Base-by-base conservation (phyloP, 2,113 vertebrate genomes). In the Andinoacara biseriatus region DNA sequence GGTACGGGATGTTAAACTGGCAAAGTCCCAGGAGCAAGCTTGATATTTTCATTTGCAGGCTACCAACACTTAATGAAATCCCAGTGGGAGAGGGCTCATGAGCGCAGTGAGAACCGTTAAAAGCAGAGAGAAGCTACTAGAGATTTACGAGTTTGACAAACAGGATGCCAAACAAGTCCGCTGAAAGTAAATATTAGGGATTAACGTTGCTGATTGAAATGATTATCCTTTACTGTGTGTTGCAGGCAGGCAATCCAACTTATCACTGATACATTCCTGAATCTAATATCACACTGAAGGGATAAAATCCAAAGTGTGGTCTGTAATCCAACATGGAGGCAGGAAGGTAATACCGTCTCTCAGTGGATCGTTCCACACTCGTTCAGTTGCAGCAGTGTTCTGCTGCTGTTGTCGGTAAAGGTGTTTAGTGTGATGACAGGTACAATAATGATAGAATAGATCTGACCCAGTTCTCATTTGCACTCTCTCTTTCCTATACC, bases 381-480 rank as follows among this genome's bases (percentile, higher is more conserved):
- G 78, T 78, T 74, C 80, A 58, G 60, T 20, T 31, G 46, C 61
- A 57, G 59, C 15, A 3, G 13, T 49, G 3, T 59, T 40, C 10
- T 49, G 56, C 38, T 75, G 29, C 15, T n/a, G 74, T 38, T 52
- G 76, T 61, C 62, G 3, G 58, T 49, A 74, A 31, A 81, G 81
- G 67, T 74, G 58, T 89, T 80, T 82, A 89, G 59, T 58, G 54
- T 18, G 74, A 67, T 78, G 52, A 83, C 83, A 78, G 76, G 85
- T 82, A 75, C 74, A 58, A 43, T 33, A 35, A 52, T 75, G 79
- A 72, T 35, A 65, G 86, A 76, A 81, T 43, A 59, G 80, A 84
- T 80, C 52, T 91, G 91, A 93, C 92, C 93, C 80, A 94, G 76
- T 92, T 95, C 86, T 86, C 52, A 7, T 43, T 74, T 46, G 26